A percentile compares a stretch with the other conserved stretches of the same genome.
Evolutionary conservation across 2,797 vertebrate species (phyloP).

Genomic region (Tauraco hartlaubi): DNA sequence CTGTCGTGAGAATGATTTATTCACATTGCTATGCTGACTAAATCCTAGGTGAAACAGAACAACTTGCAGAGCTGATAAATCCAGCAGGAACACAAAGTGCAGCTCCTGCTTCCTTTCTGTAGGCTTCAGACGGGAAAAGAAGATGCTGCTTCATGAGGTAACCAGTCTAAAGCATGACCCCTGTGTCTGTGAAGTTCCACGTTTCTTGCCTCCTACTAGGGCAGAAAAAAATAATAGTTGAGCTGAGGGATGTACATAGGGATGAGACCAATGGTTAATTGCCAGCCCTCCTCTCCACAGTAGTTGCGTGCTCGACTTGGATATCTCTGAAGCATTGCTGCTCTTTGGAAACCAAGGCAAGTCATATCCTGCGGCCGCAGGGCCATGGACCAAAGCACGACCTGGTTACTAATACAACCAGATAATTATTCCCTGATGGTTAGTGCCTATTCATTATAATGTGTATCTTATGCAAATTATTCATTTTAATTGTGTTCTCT

Average conservation of each 20-base stretch:
- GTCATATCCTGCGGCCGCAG: not conserved
- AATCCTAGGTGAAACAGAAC: not conserved
- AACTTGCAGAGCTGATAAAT: not conserved
- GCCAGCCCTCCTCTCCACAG: not conserved
- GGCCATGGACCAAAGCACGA: not conserved
- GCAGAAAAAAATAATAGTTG: not conserved
- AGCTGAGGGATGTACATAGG: not conserved
- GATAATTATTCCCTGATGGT: conserved; percentile 24
- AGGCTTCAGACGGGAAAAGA: not conserved
- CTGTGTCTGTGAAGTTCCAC: not conserved
- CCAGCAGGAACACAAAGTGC: not conserved
- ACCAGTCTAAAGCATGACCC: not conserved
- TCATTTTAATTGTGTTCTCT: conserved; percentile 31
- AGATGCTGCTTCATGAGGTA: not conserved
- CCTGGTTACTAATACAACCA: conserved; percentile 19
- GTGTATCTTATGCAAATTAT: conserved; percentile 26
- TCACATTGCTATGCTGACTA: not conserved
- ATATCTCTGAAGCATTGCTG: not conserved
- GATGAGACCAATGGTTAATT: not conserved
- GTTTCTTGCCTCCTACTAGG: not conserved
- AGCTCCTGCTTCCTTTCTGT: not conserved
- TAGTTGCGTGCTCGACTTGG: not conserved
- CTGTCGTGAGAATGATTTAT: not conserved
- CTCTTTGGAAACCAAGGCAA: not conserved
- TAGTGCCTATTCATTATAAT: conserved; percentile 12